Evolutionary conservation across 2,113 vertebrate species (phyloP), one percentile per base, ranked within the genome.

Genomic region (Panthera uncia): DNA sequence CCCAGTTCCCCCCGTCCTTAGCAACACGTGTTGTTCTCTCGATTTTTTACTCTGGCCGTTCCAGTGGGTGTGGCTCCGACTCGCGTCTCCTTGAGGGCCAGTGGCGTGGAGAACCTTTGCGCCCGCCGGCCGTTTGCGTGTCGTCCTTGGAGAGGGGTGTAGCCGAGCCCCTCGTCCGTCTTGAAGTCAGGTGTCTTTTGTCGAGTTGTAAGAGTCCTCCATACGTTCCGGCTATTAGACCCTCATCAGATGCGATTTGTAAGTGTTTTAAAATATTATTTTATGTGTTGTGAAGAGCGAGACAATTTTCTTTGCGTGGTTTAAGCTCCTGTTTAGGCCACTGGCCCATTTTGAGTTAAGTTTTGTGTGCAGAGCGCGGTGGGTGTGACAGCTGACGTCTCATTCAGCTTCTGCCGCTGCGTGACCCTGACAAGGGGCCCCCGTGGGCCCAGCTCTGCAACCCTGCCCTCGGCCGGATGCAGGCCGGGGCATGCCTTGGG

Each of bases 41-140:
- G 38, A 7, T 25, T 18, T 41, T 41, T 38, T 55, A 9, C 7
- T 82, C 8, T 3, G 4, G 7, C n/a, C 14, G 1, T 65, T 41
- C 57, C 36, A 41, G 15, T 19, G 57, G 36, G 25, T 57, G 52
- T 45, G 27, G 7, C 11, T 23, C 57, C 0, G 52, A 33, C 19
- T 11, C 41, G 36, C 5, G 1, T 31, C 1, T 61, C 36, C 1
- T 11, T 41, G 27, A 61, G 0, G 52, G 36, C 86, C 5, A 3
- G 1, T 4, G 69, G 69, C 4, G 52, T 21, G 41, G 18, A 33
- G 27, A 36, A 2, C 31, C 11, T 61, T 38, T 25, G 31, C 6
- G 3, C 0, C 16, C 14, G 10, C 21, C 41, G 68, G n/a, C 16
- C 8, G 13, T 41, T 4, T 31, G 36, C 9, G 12, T 21, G 5